Conservation (phyloP, 2,888 invertebrate genomes). For the Scaptodrosophila latifasciaeformis region DNA sequence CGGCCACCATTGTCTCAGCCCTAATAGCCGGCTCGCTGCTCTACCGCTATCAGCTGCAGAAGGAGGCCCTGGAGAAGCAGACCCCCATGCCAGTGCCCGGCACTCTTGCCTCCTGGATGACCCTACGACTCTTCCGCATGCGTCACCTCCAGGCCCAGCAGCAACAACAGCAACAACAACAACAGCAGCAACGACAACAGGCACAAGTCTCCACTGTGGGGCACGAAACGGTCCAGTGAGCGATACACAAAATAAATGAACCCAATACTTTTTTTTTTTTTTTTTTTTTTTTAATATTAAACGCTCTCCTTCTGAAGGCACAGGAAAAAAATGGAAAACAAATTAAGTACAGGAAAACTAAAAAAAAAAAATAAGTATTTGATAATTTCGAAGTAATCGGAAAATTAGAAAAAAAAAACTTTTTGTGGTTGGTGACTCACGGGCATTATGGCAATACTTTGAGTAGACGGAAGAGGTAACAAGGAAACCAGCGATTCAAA, state of each 20-base stretch:
- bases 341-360: neutral
- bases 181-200: slow-evolving; percentile 43
- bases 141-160: slow-evolving; percentile 71
- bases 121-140: slow-evolving; percentile 79
- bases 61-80: slow-evolving; percentile 78
- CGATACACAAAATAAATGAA: neutral
- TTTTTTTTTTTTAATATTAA: neutral
- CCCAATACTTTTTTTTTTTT: slow-evolving; percentile 2
- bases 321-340: slow-evolving; percentile 2
- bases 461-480: too few species aligned
- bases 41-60: slow-evolving; percentile 86
- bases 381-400: too few species aligned
- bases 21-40: slow-evolving; percentile 88
- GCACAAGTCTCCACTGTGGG: slow-evolving; percentile 36
- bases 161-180: slow-evolving; percentile 55
- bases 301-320: neutral
- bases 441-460: too few species aligned
- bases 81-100: slow-evolving; percentile 78
- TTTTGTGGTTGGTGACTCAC: too few species aligned
- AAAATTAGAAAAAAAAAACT: too few species aligned
- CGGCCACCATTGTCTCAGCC: slow-evolving; percentile 91
- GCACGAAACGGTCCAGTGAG: slow-evolving; percentile 68
- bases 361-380: slow-evolving; percentile 8
- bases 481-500: too few species aligned
- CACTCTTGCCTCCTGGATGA: slow-evolving; percentile 85